A percentile compares a stretch with the other conserved stretches of the same genome.
Evolutionary conservation across 1,140 invertebrate species (phyloP).

Genomic region (Eumeta japonica): DNA sequence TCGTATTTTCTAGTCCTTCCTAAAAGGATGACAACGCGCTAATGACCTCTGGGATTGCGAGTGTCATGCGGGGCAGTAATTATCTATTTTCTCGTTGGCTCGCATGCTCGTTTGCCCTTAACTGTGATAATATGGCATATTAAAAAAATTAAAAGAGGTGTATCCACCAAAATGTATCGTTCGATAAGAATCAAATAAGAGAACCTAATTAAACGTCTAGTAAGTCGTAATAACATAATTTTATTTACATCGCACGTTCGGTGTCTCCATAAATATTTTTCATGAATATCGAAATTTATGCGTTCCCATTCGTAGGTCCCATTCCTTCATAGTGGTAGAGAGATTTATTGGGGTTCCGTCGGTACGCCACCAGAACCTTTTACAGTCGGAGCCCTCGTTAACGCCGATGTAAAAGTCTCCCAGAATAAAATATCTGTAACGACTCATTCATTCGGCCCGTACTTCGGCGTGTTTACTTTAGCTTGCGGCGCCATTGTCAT

Average conservation of each 20-base stretch:
- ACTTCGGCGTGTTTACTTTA: constrained; percentile 24
- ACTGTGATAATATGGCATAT: too few relatives aligned
- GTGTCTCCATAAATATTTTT: constrained; percentile 32
- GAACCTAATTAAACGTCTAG: constrained; percentile 2
- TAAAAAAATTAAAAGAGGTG: too few relatives aligned
- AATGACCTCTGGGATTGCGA: too few relatives aligned
- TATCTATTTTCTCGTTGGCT: too few relatives aligned
- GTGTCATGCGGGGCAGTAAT: too few relatives aligned
- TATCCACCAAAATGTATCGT: constrained; percentile 3
- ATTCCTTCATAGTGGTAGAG: constrained; percentile 21
- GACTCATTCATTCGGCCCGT: too few relatives aligned
- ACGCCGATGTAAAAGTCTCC: constrained; percentile 43
- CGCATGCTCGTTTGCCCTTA: too few relatives aligned
- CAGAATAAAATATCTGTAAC: constrained; percentile 33
- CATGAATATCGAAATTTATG: constrained; percentile 38
- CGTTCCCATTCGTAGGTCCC: constrained; percentile 31
- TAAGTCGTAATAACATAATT: constrained; percentile 11
- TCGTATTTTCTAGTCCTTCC: too few relatives aligned
- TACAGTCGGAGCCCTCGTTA: constrained; percentile 42
- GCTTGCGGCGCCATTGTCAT: constrained; percentile 30
- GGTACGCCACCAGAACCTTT: too few relatives aligned
- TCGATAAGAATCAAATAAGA: constrained; percentile 7
- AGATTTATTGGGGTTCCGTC: constrained; percentile 44
- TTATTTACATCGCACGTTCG: constrained; percentile 22
- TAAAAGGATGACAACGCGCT: too few relatives aligned